Evolutionary conservation across 2,113 vertebrate genomes (phyloP).

Genomic region (Bombycilla garrulus): DNA sequence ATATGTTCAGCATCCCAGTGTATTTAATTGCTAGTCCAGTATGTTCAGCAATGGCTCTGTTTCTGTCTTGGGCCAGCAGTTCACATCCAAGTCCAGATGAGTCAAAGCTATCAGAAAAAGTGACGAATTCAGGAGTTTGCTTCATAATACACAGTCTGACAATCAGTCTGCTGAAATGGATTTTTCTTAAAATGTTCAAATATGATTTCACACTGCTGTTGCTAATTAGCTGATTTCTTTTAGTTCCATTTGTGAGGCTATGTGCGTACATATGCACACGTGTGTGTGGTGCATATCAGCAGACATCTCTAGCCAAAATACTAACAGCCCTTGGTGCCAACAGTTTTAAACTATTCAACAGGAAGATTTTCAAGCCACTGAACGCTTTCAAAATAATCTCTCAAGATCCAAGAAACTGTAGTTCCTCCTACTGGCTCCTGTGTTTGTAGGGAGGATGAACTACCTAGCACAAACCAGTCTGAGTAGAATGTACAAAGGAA

Average conservation of each 20-base stretch:
- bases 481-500: background rate
- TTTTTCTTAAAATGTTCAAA: background rate
- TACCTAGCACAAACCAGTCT: background rate
- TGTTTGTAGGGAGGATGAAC: background rate
- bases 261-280: rapidly evolving
- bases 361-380: background rate
- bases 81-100: background rate
- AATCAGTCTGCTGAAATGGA: background rate
- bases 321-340: background rate
- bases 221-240: background rate
- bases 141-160: background rate
- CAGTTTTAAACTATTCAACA: background rate
- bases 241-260: background rate
- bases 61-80: background rate
- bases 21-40: background rate
- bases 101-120: background rate
- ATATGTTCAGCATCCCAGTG: background rate
- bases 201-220: background rate
- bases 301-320: background rate
- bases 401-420: background rate
- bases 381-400: background rate
- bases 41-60: background rate
- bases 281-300: background rate
- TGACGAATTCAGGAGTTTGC: background rate
- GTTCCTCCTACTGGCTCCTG: background rate